Conservation (phyloP, 2,797 vertebrate genomes). For the Acrocephalus scirpaceus region DNA sequence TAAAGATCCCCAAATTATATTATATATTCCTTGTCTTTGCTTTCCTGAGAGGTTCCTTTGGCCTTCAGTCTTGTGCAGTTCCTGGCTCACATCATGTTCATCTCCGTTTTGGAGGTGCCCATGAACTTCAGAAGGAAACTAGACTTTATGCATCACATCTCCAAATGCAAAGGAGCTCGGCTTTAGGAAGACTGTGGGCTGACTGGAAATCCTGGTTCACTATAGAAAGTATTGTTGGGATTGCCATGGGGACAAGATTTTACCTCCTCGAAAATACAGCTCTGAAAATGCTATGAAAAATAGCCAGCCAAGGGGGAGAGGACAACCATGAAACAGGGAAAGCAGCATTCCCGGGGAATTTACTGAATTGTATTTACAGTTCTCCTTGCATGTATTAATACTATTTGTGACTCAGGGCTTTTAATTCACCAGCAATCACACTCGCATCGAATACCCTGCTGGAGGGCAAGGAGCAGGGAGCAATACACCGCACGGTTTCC, state of each 20-base stretch:
- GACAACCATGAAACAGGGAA: neutral
- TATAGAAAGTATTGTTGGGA: neutral
- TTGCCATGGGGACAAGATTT: neutral
- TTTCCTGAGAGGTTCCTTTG: neutral
- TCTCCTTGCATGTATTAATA: neutral
- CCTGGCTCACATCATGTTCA: neutral
- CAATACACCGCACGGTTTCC: accelerated
- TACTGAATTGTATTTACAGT: neutral
- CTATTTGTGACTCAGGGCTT: neutral
- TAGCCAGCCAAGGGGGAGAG: neutral
- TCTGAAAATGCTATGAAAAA: neutral
- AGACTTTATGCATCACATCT: neutral
- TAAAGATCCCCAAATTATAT: neutral
- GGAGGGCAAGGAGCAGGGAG: neutral
- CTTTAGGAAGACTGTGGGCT: neutral
- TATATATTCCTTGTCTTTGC: neutral
- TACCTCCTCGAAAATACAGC: neutral
- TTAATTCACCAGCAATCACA: neutral
- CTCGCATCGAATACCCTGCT: neutral
- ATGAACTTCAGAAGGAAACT: neutral
- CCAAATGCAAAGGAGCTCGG: neutral
- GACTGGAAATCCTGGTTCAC: neutral
- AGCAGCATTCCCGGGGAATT: neutral
- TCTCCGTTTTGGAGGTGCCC: neutral
- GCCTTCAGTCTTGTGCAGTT: neutral